Conservation (phyloP, 2,888 invertebrate species). For the Tortrix viridana region DNA sequence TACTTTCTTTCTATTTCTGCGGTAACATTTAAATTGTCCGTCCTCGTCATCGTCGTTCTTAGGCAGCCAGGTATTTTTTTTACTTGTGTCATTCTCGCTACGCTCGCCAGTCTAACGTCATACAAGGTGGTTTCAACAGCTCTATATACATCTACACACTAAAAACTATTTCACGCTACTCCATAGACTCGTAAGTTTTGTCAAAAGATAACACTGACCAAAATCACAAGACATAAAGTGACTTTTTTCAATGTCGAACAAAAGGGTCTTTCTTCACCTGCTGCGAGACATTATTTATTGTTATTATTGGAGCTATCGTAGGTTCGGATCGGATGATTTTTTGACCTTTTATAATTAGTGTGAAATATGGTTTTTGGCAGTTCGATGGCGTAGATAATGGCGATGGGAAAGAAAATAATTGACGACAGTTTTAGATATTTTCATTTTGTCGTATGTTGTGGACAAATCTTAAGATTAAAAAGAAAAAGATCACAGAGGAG, state of each 20-base stretch:
- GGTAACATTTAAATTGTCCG: neutral
- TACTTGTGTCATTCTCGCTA: neutral
- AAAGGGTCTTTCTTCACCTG: constrained; percentile 75
- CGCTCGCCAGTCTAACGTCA: neutral
- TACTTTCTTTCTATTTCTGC: neutral
- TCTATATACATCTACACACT: constrained; percentile 48
- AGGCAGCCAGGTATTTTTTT: too few relatives aligned
- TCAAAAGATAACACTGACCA: constrained; percentile 78
- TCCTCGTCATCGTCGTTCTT: too few relatives aligned
- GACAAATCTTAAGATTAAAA: too few relatives aligned
- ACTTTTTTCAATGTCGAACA: constrained; percentile 65
- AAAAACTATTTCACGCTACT: constrained; percentile 76
- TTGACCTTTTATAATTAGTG: constrained; percentile 76
- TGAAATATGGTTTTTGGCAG: constrained; percentile 69
- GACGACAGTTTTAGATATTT: too few relatives aligned
- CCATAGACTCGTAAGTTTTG: constrained; percentile 71
- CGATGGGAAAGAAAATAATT: neutral
- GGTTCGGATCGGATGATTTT: constrained; percentile 62
- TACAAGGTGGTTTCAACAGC: constrained; percentile 47
- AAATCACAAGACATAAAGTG: constrained; percentile 77
- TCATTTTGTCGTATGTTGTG: too few relatives aligned
- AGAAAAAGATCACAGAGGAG: too few relatives aligned
- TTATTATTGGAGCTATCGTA: constrained; percentile 54
- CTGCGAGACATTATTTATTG: constrained; percentile 73
- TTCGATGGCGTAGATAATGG: constrained; percentile 25